Percentiles rank a stretch among this genome's conserved stretches.
These are phyloP conservation scores for Amazona finschi DNA, from an alignment of 2,797 vertebrate species.

Conservation along the genomic window DNA sequence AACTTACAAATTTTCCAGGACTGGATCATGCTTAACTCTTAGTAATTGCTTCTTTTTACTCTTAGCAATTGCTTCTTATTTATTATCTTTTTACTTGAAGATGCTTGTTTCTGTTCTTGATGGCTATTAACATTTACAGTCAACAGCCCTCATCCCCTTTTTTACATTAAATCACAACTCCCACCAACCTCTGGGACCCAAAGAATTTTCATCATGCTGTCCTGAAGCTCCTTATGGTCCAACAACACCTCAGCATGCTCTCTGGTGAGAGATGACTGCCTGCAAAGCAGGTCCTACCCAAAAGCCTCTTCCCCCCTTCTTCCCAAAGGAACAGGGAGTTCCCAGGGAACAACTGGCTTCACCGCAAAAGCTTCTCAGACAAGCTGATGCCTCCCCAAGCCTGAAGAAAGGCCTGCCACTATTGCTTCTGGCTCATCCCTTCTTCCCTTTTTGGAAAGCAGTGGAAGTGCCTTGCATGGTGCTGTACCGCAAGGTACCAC, in stretches of 20 bases:
- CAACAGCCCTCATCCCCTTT: neutral
- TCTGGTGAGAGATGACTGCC: neutral
- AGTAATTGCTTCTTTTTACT: neutral
- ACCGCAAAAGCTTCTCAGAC: neutral
- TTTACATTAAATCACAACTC: neutral
- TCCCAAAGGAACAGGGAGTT: neutral
- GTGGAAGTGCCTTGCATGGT: accelerated
- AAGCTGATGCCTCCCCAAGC: neutral
- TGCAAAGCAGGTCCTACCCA: neutral
- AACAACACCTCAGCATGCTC: neutral
- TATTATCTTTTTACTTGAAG: neutral
- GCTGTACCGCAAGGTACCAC: neutral
- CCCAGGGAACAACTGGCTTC: neutral
- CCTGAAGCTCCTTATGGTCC: neutral
- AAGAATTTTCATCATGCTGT: neutral
- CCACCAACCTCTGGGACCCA: neutral
- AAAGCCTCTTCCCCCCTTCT: neutral
- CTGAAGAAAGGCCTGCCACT: neutral
- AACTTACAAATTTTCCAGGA: neutral
- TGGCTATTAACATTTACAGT: neutral
- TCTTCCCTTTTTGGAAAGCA: neutral
- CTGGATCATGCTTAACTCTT: neutral
- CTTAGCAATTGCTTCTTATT: neutral
- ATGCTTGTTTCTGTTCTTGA: neutral
- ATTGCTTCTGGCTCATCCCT: neutral